Conservation (phyloP, 2,797 vertebrate genomes). For the Coluber constrictor region DNA sequence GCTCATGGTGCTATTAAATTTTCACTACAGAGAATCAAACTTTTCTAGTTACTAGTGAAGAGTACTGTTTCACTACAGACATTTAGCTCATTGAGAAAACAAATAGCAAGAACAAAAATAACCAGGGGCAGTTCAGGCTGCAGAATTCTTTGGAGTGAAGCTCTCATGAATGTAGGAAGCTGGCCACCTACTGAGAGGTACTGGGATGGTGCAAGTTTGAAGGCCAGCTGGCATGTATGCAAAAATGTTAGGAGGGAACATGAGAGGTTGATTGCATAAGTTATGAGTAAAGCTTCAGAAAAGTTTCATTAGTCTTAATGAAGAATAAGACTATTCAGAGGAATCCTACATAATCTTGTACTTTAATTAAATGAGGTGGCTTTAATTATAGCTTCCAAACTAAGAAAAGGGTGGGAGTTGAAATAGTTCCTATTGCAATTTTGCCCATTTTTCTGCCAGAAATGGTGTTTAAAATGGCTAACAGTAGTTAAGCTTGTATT, state of each 20-base stretch:
- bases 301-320: neutral
- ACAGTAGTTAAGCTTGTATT: neutral
- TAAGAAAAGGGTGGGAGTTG: neutral
- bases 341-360: neutral
- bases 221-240: neutral
- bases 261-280: neutral
- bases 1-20: neutral
- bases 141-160: neutral
- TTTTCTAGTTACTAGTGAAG: neutral
- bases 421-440: neutral
- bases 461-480: neutral
- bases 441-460: neutral
- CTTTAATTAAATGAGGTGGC: neutral
- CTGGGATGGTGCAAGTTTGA: neutral
- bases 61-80: neutral
- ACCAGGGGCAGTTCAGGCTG: neutral
- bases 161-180: neutral
- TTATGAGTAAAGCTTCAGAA: neutral
- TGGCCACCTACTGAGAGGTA: slow-evolving; percentile 9
- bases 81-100: slow-evolving; percentile 6
- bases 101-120: slow-evolving; percentile 25
- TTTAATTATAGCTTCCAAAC: neutral
- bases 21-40: slow-evolving; percentile 9
- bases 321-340: neutral
- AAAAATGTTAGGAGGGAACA: neutral